phyloP scores from a whole-genome alignment of 2,113 vertebrate species.

The Pan troglodytes region NHGRI_mPanTro3-v2.1_pri NC_072401.2:4785501-4786000 shows the following conservation, averaged over 20 bases:
- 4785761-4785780: neutral
- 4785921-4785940: neutral
- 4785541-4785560: neutral
- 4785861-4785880: constrained; percentile 38
- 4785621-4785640: no score
- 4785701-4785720: neutral
- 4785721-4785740: neutral
- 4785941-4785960: neutral
- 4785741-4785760: accelerated
- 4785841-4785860: neutral
- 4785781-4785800: neutral
- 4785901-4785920: neutral
- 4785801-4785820: neutral
- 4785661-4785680: neutral
- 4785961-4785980: neutral
- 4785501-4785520: neutral
- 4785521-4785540: neutral
- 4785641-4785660: neutral
- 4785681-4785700: neutral
- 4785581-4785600: neutral
- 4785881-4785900: neutral
- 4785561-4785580: neutral
- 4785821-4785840: neutral
- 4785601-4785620: neutral
- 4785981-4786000: constrained; percentile 35